Evolutionary conservation across 2,113 vertebrate genomes (phyloP).

Genomic region (Atlantisia rogersi): DNA sequence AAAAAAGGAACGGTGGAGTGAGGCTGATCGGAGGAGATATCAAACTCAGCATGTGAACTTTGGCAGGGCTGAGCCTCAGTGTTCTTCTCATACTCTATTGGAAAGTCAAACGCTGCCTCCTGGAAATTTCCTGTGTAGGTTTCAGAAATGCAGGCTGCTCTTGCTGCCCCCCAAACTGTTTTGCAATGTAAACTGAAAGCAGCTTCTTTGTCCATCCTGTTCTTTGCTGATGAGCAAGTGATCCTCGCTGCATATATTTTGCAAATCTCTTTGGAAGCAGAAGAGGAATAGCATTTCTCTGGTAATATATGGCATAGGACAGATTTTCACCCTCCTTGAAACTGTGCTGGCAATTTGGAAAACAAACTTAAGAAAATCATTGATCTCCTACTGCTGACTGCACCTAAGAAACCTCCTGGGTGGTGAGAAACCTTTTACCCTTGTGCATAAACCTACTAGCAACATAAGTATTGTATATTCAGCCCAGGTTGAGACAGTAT

Average conservation of each 20-base stretch:
- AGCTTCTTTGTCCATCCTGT: background rate
- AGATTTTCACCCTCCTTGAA: background rate
- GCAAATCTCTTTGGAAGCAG: background rate
- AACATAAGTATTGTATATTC: background rate
- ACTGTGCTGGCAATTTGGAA: background rate
- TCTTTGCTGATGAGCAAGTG: background rate
- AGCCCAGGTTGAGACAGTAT: rapidly evolving
- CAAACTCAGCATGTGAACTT: background rate
- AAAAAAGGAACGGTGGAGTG: background rate
- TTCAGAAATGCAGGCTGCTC: background rate
- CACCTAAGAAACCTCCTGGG: background rate
- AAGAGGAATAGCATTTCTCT: background rate
- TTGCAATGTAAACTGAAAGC: background rate
- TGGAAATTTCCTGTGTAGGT: background rate
- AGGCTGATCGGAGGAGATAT: background rate
- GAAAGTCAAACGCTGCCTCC: background rate
- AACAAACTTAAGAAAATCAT: background rate
- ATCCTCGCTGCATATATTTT: background rate
- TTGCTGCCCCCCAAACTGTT: background rate
- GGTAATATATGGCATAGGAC: rapidly evolving
- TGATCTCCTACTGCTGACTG: background rate
- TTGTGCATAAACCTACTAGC: background rate
- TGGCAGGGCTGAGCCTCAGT: background rate
- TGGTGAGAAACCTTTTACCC: background rate
- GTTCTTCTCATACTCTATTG: background rate